Evolutionary conservation across 2,113 vertebrate species (phyloP).

Genomic region (Potamarius usumacintae): DNA sequence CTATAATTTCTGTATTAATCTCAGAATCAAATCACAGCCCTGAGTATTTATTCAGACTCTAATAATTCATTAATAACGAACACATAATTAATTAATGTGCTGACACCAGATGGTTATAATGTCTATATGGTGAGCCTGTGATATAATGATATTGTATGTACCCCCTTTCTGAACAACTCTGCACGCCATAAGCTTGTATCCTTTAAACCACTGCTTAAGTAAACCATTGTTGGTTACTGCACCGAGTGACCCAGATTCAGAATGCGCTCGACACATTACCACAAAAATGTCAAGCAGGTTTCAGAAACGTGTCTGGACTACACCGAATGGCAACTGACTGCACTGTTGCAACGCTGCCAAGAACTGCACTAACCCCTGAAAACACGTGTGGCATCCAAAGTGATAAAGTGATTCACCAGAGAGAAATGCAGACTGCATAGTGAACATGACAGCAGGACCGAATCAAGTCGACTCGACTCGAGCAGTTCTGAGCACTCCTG

Average conservation of each 20-base stretch:
- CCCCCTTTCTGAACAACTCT: neutral
- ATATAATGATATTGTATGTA: neutral
- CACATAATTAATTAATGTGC: neutral
- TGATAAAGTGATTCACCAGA: neutral
- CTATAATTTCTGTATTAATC: neutral
- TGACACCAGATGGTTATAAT: neutral
- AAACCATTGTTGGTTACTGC: neutral
- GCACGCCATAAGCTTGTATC: neutral
- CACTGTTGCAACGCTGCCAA: conserved; percentile 22
- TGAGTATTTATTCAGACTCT: neutral
- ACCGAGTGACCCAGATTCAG: conserved; percentile 35
- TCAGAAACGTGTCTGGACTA: conserved; percentile 13
- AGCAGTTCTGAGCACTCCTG: neutral
- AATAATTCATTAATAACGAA: neutral
- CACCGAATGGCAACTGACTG: conserved; percentile 13
- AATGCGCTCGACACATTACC: neutral
- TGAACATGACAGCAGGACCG: neutral
- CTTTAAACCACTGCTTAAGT: neutral
- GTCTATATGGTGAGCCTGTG: neutral
- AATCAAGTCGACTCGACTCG: neutral
- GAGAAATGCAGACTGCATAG: neutral
- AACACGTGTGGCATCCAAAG: conserved; percentile 12
- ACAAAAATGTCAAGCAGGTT: neutral
- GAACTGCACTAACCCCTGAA: conserved; percentile 11
- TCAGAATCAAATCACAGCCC: neutral